Evolutionary conservation across 2,797 vertebrate genomes (phyloP).

Genomic region (Australoheros facetus): DNA sequence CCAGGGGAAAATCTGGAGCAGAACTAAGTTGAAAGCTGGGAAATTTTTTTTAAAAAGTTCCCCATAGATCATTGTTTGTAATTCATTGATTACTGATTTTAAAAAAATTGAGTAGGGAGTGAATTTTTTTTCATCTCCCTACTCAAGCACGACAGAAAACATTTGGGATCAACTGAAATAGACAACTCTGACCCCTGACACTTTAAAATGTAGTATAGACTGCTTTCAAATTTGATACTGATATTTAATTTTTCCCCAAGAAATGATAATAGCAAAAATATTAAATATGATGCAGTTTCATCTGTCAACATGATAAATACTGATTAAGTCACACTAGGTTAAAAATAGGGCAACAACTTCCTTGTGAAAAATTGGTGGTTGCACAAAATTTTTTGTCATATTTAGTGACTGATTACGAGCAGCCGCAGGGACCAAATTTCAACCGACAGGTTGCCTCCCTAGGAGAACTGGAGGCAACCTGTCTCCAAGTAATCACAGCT

Average conservation of each 20-base stretch:
- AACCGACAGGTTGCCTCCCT: not conserved
- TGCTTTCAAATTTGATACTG: not conserved
- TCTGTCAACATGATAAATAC: not conserved
- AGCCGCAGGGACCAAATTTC: not conserved
- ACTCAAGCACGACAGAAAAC: not conserved
- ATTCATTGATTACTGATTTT: not conserved
- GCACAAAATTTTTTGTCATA: rapidly evolving
- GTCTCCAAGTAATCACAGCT: not conserved
- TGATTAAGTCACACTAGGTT: not conserved
- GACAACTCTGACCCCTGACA: not conserved
- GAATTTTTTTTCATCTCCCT: not conserved
- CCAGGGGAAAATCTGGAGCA: not conserved
- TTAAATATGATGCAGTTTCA: rapidly evolving
- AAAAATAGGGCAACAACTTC: not conserved
- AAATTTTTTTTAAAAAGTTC: not conserved
- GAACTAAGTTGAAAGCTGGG: not conserved
- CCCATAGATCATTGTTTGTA: no score
- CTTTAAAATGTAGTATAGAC: not conserved
- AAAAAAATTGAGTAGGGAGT: not conserved
- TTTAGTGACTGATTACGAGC: not conserved
- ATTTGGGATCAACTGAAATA: not conserved
- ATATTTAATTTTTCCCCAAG: not conserved
- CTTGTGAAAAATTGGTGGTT: not conserved
- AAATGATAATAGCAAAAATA: not conserved
- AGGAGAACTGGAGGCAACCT: not conserved